phyloP scores from a whole-genome alignment of 2,113 vertebrate species.

The Phylloscopus trochilus region DNA sequence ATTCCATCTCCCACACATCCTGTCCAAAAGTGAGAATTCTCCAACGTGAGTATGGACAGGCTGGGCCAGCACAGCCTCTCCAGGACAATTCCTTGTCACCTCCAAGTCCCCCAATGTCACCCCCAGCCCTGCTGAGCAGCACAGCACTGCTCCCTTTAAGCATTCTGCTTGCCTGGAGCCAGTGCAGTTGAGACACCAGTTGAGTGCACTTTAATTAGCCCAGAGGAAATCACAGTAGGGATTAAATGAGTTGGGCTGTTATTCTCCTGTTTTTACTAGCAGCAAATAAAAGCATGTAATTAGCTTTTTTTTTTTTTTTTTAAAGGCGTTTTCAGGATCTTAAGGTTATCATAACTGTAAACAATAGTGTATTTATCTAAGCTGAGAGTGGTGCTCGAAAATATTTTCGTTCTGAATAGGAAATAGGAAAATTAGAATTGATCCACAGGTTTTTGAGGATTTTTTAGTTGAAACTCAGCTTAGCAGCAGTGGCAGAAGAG shows the following conservation, averaged over 20 bases:
- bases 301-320: conserved; percentile 25
- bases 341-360: conserved; percentile 46
- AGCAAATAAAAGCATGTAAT: conserved; percentile 63
- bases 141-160: conserved; percentile 26
- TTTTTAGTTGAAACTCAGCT: background rate
- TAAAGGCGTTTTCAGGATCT: conserved; percentile 8
- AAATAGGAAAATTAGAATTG: background rate
- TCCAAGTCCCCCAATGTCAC: background rate
- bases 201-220: conserved; percentile 68
- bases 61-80: background rate
- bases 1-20: background rate
- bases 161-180: background rate
- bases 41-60: accelerated
- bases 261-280: conserved; percentile 56
- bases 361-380: conserved; percentile 31
- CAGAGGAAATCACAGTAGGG: conserved; percentile 64
- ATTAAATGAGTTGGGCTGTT: conserved; percentile 62
- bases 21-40: accelerated
- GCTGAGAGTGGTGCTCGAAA: background rate
- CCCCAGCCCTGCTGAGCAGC: background rate
- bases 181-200: conserved; percentile 17
- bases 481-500: background rate
- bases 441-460: background rate
- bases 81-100: background rate
- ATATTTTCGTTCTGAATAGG: background rate